Percentiles rank a stretch among this genome's conserved stretches.
phyloP scores from a whole-genome alignment of 2,113 vertebrate species.

The Nyctereutes procyonoides region DNA sequence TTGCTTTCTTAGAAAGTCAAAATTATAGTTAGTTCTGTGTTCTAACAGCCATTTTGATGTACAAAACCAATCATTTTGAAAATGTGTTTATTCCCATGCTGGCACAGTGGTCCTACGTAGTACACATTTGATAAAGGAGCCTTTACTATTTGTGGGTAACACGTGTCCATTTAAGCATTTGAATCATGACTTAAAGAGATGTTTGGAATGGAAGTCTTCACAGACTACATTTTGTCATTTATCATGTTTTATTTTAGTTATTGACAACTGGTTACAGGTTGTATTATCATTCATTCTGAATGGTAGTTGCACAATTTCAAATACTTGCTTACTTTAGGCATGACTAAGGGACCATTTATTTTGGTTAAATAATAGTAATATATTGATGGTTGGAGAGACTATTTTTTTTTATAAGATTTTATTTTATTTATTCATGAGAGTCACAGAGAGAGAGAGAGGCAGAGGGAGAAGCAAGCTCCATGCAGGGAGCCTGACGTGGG shows the following conservation, averaged over 20 bases:
- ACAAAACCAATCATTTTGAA: background rate
- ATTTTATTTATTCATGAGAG: no score
- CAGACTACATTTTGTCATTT: background rate
- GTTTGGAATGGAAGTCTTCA: slow-evolving; percentile 5
- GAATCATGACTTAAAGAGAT: background rate
- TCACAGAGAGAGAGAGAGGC: no score
- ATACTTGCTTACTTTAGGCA: background rate
- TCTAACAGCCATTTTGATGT: slow-evolving; percentile 13
- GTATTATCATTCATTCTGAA: slow-evolving; percentile 30
- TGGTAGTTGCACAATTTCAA: background rate
- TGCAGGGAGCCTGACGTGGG: no score
- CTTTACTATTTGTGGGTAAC: background rate
- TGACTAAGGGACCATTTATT: background rate
- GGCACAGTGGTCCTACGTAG: background rate
- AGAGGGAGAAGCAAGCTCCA: no score
- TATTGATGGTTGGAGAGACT: background rate
- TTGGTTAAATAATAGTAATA: background rate
- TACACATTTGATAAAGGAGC: background rate
- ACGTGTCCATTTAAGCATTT: background rate
- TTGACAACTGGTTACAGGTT: background rate
- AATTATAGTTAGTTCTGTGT: background rate
- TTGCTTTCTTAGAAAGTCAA: background rate
- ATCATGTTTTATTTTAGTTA: slow-evolving; percentile 27
- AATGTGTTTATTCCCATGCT: slow-evolving; percentile 46
- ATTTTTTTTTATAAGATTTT: no score